Conservation (phyloP, 2,113 vertebrate genomes). For the Panurus biarmicus region DNA sequence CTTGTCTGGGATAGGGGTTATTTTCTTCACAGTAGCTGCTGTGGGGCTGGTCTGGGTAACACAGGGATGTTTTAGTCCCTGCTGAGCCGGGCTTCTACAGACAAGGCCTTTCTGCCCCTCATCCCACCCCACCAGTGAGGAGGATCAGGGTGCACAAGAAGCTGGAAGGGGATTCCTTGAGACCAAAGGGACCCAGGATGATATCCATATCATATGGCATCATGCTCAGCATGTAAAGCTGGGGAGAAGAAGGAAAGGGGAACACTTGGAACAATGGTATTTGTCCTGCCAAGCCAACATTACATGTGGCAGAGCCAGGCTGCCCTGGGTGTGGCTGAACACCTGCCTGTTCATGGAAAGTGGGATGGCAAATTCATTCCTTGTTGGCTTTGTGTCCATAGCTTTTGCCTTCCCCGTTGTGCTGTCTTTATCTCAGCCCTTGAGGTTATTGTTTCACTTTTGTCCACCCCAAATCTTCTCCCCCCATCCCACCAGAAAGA, state of each 20-base stretch:
- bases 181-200: background rate
- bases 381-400: background rate
- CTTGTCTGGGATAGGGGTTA: accelerated
- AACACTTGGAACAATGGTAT: background rate
- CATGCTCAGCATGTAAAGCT: background rate
- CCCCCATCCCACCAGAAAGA: background rate
- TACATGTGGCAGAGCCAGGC: too few species aligned
- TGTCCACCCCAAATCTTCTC: background rate
- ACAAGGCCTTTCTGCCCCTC: background rate
- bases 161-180: background rate
- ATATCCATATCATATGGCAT: background rate
- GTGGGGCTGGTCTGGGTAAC: background rate
- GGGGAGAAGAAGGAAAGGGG: background rate
- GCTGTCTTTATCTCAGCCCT: background rate
- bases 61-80: background rate
- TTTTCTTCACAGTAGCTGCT: background rate
- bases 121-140: background rate
- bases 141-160: background rate
- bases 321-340: background rate
- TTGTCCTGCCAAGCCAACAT: background rate
- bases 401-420: background rate
- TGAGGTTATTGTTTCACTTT: background rate
- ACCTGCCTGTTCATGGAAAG: background rate
- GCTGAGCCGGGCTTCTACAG: background rate
- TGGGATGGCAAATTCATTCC: background rate